Percentiles rank a stretch among this genome's conserved stretches.
Conservation (phyloP, 2,888 invertebrate genomes). For the Alloscopus bannaensis region DNA sequence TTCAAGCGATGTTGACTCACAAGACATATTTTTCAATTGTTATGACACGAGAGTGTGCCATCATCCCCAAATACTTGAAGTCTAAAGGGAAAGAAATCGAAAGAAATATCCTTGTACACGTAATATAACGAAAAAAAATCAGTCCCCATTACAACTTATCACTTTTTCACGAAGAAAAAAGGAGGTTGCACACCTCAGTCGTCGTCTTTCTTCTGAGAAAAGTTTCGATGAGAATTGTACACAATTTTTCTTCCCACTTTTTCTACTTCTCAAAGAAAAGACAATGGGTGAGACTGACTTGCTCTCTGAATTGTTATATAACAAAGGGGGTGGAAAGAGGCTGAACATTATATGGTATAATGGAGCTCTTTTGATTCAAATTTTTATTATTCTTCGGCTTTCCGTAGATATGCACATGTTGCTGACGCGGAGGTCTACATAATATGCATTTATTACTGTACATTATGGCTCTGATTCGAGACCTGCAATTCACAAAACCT, state of each 20-base stretch:
- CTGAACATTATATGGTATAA: slow-evolving; percentile 25
- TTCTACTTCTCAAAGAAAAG: slow-evolving; percentile 23
- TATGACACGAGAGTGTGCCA: too few relatives aligned
- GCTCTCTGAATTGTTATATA: slow-evolving; percentile 22
- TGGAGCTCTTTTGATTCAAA: slow-evolving; percentile 16
- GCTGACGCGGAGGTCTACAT: slow-evolving; percentile 9
- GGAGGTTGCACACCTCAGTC: slow-evolving; percentile 49
- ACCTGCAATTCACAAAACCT: too few relatives aligned
- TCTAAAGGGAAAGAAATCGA: too few relatives aligned
- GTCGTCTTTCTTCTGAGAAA: too few relatives aligned
- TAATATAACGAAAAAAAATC: slow-evolving; percentile 26
- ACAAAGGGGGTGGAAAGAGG: slow-evolving; percentile 19
- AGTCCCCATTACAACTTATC: slow-evolving; percentile 25
- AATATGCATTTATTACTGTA: too few relatives aligned
- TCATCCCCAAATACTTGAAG: too few relatives aligned
- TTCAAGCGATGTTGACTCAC: too few relatives aligned
- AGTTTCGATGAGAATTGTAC: slow-evolving; percentile 33
- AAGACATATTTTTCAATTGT: too few relatives aligned
- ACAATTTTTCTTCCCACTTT: slow-evolving; percentile 46
- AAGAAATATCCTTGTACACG: too few relatives aligned
- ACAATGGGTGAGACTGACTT: slow-evolving; percentile 25
- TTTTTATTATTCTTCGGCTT: too few relatives aligned
- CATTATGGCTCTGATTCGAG: too few relatives aligned
- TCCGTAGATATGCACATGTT: too few relatives aligned
- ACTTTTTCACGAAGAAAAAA: slow-evolving; percentile 18